Evolutionary conservation across 2,797 vertebrate species (phyloP), one percentile per base, ranked within the genome.

Genomic region (Euphonia xanthogaster): DNA sequence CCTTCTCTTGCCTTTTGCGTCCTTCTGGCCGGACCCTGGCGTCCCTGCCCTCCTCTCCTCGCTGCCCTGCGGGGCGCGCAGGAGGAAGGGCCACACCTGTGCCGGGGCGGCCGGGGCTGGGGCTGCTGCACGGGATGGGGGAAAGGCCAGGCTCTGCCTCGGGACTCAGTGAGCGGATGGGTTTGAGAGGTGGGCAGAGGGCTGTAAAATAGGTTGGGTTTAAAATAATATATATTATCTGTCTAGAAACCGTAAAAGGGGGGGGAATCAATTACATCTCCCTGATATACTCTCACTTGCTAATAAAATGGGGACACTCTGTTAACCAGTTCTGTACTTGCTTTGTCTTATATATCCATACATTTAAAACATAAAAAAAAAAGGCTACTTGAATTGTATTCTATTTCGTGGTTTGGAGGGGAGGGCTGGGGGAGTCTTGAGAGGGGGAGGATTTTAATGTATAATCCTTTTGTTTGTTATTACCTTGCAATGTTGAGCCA

Each of bases 361-460:
- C 97, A 97, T 97, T 97, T 97, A 96, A 97, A 97, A 96, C 91
- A 96, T 95, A 97, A 96, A 96, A 95, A 95, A 96, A 96, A 97
- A 96, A 96, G 96, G 97, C 98, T 99, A 99, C 99, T 99, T 98
- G 98, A 99, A 99, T 98, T 99, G 98, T 99, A 99, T 98, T 99
- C 98, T 98, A 98, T 98, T 98, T 98, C 98, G 98, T 98, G 98
- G 98, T 98, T 96, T 98, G 98, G 98, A 94, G 93, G 95, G 93
- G 93, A 45, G 93, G 91, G 92, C 72, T 89, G 86, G 65, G 66
- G 93, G 42, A 92, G 50, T 94, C 57, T 77, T 78, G 94, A 93
- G 78, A 93, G 88, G 94, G 91, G 96, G 90, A 88, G 96, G 96
- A 96, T 98, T 98, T 99, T 98, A 98, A 98, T 98, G 98, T 98